Evolutionary conservation across 2,113 vertebrate genomes (phyloP), one percentile per base, ranked within the genome.

Genomic region (Antechinus stuartii): DNA sequence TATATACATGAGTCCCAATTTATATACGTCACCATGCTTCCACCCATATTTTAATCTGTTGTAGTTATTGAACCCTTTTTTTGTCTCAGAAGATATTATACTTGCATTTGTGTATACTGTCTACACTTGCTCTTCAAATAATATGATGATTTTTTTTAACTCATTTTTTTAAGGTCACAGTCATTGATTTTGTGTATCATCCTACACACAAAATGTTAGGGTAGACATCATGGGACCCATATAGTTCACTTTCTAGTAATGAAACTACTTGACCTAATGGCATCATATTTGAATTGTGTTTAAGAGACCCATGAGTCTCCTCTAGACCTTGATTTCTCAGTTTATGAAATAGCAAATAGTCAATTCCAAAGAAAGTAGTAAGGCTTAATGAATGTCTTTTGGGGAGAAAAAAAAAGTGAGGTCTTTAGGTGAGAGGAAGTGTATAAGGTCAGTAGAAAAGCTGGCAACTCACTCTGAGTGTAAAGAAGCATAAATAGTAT

Each of bases 401-500:
- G 52, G 16, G 95, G 95, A 93, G 24, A 90, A 90, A 93, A 95
- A 95, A 92, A 53, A 42, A 92, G 76, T 96, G 11, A 94, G 95
- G n/a, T 96, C 96, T 90, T 91, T 7, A 35, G 47, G 49, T 95
- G 95, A 91, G 55, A 95, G 54, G 6, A 96, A 93, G 54, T 96
- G 57, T 95, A 95, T 96, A 97, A 96, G 92, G 92, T 92, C 3
- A 84, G 57, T 42, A 68, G 96, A 90, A 93, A 97, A 96, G 55
- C 50, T 55, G 92, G 96, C 61, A 92, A 89, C 91, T 95, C 92
- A 94, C 90, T 95, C 95, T 96, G 25, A 53, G 94, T 91, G 27
- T 97, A 96, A 96, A 97, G 56, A 90, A 97, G 35, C 95, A 96
- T 93, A 97, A 96, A 93, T 89, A 92, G 89, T 52, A 91, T 42